Base-by-base conservation (phyloP, 2,797 vertebrate genomes). In the Aplochiton taeniatus region DNA sequence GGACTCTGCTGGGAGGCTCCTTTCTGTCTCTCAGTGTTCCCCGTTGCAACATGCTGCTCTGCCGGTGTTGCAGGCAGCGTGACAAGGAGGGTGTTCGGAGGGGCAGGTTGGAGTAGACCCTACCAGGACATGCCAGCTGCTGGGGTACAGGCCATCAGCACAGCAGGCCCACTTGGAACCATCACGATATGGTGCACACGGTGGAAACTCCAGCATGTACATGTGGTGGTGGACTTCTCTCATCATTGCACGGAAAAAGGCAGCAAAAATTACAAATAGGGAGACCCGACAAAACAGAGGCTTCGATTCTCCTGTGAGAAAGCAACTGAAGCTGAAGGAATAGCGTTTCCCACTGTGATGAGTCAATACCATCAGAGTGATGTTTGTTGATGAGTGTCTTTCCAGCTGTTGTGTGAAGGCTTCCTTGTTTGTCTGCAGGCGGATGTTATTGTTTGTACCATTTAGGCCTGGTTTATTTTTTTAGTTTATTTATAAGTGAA, bases 21-120 rank as follows among this genome's bases (percentile, higher is more conserved):
- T 96, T 96, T 75, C 65, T 94, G 61, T 81, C 96, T 16, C 93
- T 91, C 68, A 88, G 93, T 0, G 67, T 94, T 66, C 95, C 92
- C 78, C 94, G 86, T 76, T 94, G 95, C 64, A 84, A 89, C 67
- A 85, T 90, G 83, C 63, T 90, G 0, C 83, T 82, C 1, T 94
- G 94, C 73, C 88, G 88, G 63, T 4, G 67, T 14, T 92, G 92
- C 73, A 81, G 75, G 8, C 66, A 58, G 50, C 87, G 90, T 6
- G 92, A 92, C 1, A 87, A 84, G 0, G 10, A 10, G 0, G 14
- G 11, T 0, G 63, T 3, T 0, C 45, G 17, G 63, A 76, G 1
- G 63, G 9, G 45, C 14, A 5, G 11, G 18, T 10, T 46, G 0
- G 92, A 93, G 17, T 89, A 80, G 71, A 11, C 50, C 5, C 43